Conservation (phyloP, 2,113 vertebrate species). For the Calcarius ornatus region DNA sequence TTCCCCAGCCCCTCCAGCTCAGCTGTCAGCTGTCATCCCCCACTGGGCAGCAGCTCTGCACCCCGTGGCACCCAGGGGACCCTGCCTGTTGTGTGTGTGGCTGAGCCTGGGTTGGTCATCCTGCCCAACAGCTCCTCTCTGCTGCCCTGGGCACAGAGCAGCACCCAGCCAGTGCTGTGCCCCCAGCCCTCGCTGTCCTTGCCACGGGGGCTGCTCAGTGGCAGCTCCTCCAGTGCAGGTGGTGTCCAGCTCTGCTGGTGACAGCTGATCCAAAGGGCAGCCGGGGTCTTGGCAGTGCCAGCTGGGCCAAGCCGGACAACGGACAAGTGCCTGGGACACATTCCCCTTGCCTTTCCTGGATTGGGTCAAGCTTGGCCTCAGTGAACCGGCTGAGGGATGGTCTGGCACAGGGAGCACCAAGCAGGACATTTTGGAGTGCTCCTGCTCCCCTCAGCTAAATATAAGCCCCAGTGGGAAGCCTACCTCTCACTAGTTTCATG, state of each 20-base stretch:
- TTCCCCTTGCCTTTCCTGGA: background rate
- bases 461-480: slow-evolving; percentile 48
- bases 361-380: background rate
- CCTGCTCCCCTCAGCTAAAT: slow-evolving; percentile 51
- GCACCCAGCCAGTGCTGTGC: fast-evolving
- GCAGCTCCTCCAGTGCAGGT: background rate
- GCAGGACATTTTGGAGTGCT: background rate
- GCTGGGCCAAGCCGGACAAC: background rate
- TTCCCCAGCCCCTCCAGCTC: background rate
- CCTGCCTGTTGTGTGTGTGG: fast-evolving
- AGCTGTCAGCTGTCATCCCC: background rate
- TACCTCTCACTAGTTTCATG: slow-evolving; percentile 14
- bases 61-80: background rate
- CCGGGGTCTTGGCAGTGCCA: background rate
- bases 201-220: fast-evolving
- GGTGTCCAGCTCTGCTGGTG: fast-evolving
- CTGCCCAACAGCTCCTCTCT: fast-evolving
- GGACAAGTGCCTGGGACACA: fast-evolving
- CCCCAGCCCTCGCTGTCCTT: background rate
- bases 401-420: background rate
- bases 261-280: slow-evolving; percentile 1
- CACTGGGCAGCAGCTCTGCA: background rate
- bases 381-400: background rate
- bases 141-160: background rate
- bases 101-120: too few species aligned